Percentiles rank a stretch among this genome's conserved stretches.
Evolutionary conservation across 2,113 vertebrate species (phyloP).

Genomic region (Parus major): DNA sequence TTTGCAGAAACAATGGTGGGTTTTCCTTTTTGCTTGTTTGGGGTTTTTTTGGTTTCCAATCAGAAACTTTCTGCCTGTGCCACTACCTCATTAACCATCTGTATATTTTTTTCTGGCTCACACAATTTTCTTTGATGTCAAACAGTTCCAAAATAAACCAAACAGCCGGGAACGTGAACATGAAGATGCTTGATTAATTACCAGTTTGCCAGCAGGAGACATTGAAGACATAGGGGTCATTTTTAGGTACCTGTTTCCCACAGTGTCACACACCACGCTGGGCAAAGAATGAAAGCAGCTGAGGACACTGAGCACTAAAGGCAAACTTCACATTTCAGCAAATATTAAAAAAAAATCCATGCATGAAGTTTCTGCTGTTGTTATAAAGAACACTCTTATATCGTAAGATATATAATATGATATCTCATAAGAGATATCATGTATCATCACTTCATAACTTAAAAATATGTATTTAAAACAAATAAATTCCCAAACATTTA

Average conservation of each 20-base stretch:
- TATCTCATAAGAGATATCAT: no score
- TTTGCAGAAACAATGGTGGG: not conserved
- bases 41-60: not conserved
- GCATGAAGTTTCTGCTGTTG: not conserved
- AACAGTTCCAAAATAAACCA: not conserved
- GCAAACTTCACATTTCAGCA: not conserved
- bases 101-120: not conserved
- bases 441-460: not conserved
- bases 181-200: not conserved
- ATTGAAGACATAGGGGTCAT: not conserved
- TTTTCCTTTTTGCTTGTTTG: not conserved
- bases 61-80: not conserved
- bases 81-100: not conserved
- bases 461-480: not conserved
- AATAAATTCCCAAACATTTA: not conserved
- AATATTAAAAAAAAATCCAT: not conserved
- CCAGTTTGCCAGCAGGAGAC: not conserved
- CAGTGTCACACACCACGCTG: fast-evolving
- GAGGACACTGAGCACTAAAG: not conserved
- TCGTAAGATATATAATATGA: no score
- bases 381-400: not conserved
- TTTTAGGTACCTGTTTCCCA: not conserved
- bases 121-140: not conserved
- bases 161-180: not conserved
- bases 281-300: not conserved